phyloP scores from a whole-genome alignment of 1,140 invertebrate genomes.

The Metopolophium dirhodum region DNA sequence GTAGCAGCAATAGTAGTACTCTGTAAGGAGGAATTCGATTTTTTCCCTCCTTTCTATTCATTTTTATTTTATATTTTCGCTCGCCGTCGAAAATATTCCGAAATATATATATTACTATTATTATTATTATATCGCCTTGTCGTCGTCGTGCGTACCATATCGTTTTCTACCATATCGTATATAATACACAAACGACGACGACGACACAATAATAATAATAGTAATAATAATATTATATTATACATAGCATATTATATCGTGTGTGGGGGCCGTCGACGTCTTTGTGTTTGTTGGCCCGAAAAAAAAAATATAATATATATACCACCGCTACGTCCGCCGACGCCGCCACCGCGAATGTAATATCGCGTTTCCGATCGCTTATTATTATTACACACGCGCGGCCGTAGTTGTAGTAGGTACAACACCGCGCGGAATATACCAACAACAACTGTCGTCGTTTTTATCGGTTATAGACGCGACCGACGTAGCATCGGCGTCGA shows the following conservation, averaged over 20 bases:
- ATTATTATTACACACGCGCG: not conserved
- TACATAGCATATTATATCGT: not conserved
- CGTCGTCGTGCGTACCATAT: not conserved
- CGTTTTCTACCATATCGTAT: not conserved
- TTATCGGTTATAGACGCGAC: not conserved
- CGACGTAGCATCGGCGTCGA: not conserved
- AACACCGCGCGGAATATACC: not conserved
- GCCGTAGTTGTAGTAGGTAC: too few relatives aligned
- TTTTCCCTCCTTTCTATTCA: slow-evolving; percentile 10
- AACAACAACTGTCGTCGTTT: not conserved
- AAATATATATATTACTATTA: not conserved
- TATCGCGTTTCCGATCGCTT: slow-evolving; percentile 31
- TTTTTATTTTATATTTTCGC: not conserved
- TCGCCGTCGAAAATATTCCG: slow-evolving; percentile 11
- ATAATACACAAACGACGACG: not conserved
- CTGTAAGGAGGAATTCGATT: slow-evolving; percentile 7
- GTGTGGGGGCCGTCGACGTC: not conserved
- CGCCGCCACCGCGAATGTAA: not conserved
- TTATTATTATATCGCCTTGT: not conserved
- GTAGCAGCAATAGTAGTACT: not conserved
- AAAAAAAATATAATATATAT: slow-evolving; percentile 10
- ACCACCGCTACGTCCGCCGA: not conserved
- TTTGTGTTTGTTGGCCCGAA: slow-evolving; percentile 1
- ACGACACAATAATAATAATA: not conserved
- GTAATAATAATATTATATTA: slow-evolving; percentile 2